Percentiles rank a stretch among this genome's conserved stretches.
Conservation (phyloP, 2,888 invertebrate genomes). For the Brenthis hecate region DNA sequence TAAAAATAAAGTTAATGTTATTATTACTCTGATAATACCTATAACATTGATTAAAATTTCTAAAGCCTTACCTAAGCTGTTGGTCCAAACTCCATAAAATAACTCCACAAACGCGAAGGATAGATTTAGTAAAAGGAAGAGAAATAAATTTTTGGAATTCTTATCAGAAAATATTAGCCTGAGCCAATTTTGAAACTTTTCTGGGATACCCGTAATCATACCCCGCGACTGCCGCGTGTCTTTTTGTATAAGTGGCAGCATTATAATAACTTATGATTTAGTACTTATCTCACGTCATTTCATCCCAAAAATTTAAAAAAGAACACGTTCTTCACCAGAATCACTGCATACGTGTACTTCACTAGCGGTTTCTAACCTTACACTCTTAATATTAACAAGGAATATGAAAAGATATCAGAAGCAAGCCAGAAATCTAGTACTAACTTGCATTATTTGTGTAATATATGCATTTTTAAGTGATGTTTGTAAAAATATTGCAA, state of each 20-base stretch:
- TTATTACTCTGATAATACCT: not conserved
- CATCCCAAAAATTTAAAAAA: slow-evolving; percentile 59
- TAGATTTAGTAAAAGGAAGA: slow-evolving; percentile 95
- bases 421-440: slow-evolving; percentile 19
- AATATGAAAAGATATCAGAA: slow-evolving; percentile 24
- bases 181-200: slow-evolving; percentile 89
- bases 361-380: slow-evolving; percentile 71
- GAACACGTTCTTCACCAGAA: slow-evolving; percentile 58
- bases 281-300: slow-evolving; percentile 66
- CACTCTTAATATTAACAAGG: slow-evolving; percentile 41
- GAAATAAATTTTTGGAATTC: slow-evolving; percentile 95
- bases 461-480: slow-evolving; percentile 39
- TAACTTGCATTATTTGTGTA: slow-evolving; percentile 33
- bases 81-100: slow-evolving; percentile 94
- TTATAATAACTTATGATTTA: slow-evolving; percentile 61
- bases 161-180: slow-evolving; percentile 95
- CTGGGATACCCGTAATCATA: slow-evolving; percentile 85
- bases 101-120: slow-evolving; percentile 98
- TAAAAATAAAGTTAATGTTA: slow-evolving; percentile 50
- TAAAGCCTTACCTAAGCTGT: slow-evolving; percentile 87
- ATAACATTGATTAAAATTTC: slow-evolving; percentile 1
- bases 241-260: slow-evolving; percentile 90
- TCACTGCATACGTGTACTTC: slow-evolving; percentile 79
- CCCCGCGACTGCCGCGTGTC: slow-evolving; percentile 83
- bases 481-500: slow-evolving; percentile 29